Evolutionary conservation across 64 coral and sea anemone genomes (phyloP), one percentile per base, ranked within the genome.

Genomic region (Trachythela sp.): DNA sequence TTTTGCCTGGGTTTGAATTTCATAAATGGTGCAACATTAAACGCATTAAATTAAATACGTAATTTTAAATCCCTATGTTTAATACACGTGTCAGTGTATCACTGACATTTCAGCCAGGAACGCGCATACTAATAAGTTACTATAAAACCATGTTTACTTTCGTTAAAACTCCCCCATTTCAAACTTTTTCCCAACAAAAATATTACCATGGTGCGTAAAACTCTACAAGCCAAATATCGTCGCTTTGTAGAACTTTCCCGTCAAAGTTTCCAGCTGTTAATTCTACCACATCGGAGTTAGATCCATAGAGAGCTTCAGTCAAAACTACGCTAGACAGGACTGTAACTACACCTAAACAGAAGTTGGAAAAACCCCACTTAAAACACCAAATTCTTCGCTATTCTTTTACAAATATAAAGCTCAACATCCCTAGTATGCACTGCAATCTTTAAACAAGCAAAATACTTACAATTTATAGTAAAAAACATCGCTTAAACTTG

Each of bases 151-250:
- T n/a, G 3, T 64, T 27, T 64, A 64, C 5, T 64, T n/a, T 64
- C 5, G 4, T 64, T n/a, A 7, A 24, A 64, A 1, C 22, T 26
- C 26, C 26, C 15, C 3, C 6, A 8, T 68, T 68, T 68, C 30
- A 68, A 22, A 68, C 30, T 7, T 68, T 68, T 7, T n/a, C 11
- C 42, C 42, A 45, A 59, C 2, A 59, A 59, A 6, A 43, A 35
- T 93, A 93, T 85, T 91, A 99, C 96, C 96, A 99, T 75, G 96
- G 96, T 58, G 96, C 96, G 77, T 91, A 99, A 80, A 99, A 99
- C 89, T 99, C 96, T 67, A 99, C 86, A 54, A 99, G 83, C 96
- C 96, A 99, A 39, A 99, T 89, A 54, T 67, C 43, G 49, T 99
- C 96, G 87, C 93, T 94, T 70, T 94, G 77, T 64, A 99, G 84